Evolutionary conservation across 2,888 invertebrate species (phyloP), one percentile per base, ranked within the genome.

Genomic region (Phymatocera aterrima): DNA sequence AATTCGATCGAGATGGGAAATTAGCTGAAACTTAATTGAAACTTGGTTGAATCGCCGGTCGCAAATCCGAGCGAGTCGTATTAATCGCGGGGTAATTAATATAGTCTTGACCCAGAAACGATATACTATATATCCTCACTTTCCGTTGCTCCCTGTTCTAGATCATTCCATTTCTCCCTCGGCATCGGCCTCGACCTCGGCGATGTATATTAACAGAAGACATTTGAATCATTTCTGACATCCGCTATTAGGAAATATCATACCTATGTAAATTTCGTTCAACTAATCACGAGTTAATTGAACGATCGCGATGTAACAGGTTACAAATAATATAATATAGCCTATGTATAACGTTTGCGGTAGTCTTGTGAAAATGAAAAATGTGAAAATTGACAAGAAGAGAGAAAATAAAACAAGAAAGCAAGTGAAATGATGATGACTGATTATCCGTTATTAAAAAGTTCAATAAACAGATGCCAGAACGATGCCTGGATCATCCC

Each of bases 91-190:
- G 31, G 57, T 75, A 75, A 75, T 75, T 57, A 75, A 75, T 57
- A 54, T 75, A 57, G 57, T 75, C 75, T 75, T 75, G 57, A 60
- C 75, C 75, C 60, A 60, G 75, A 75, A 75, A 75, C 57, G 15
- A 21, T 40, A 2, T 64, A n/a, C 37, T 34, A 8, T 40, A 4
- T 40, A 4, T 40, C 40, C 18, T 51, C 51, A 21, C 15, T 51
- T 21, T 21, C 8, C 21, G 18, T 8, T 0, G 18, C 2, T 21
- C 6, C 24, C 51, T 51, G 8, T 10, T 51, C 21, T 21, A 18
- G 18, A 18, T 51, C 5, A 21, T 10, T 24, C 1, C 24, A 18
- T 15, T 4, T 57, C 24, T 57, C 4, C 15, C 57, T 57, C 24
- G n/a, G n/a, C n/a, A n/a, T n/a, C n/a, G n/a, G n/a, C n/a, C n/a